Evolutionary conservation across 2,888 invertebrate genomes (phyloP).

Genomic region (Stenchaetothrips biformis): DNA sequence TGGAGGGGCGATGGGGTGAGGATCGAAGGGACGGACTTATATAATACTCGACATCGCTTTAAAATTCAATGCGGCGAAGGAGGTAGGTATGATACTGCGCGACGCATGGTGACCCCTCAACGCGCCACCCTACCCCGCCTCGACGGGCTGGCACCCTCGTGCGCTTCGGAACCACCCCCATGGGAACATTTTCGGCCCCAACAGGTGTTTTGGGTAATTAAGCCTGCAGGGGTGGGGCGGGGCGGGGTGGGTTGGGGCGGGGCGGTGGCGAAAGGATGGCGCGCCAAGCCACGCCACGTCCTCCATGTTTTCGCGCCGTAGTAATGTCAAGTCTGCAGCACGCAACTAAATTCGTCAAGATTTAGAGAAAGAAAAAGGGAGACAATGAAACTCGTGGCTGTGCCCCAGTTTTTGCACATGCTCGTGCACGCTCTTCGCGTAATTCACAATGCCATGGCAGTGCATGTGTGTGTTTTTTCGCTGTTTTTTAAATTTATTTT

Average conservation of each 20-base stretch:
- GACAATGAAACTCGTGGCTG: too few species aligned
- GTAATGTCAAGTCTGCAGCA: not conserved
- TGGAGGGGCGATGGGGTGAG: too few species aligned
- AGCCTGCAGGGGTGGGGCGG: not conserved
- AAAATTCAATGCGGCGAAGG: not conserved
- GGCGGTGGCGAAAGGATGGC: not conserved
- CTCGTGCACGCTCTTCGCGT: too few species aligned
- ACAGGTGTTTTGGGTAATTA: conserved; percentile 23
- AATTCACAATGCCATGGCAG: too few species aligned
- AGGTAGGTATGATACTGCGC: not conserved
- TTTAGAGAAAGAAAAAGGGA: too few species aligned
- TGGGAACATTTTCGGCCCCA: conserved; percentile 14
- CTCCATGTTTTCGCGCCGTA: not conserved
- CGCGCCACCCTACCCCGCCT: not conserved
- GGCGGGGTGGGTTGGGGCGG: not conserved
- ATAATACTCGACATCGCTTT: too few species aligned
- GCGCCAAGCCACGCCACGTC: not conserved
- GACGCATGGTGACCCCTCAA: not conserved
- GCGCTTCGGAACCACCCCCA: not conserved
- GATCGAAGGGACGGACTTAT: too few species aligned
- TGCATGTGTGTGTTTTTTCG: too few species aligned
- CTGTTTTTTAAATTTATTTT: too few species aligned
- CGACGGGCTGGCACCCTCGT: not conserved
- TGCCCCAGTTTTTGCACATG: too few species aligned
- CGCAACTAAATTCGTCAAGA: too few species aligned